phyloP scores from a whole-genome alignment of 2,797 vertebrate genomes.

The Lagorchestes hirsutus region DNA sequence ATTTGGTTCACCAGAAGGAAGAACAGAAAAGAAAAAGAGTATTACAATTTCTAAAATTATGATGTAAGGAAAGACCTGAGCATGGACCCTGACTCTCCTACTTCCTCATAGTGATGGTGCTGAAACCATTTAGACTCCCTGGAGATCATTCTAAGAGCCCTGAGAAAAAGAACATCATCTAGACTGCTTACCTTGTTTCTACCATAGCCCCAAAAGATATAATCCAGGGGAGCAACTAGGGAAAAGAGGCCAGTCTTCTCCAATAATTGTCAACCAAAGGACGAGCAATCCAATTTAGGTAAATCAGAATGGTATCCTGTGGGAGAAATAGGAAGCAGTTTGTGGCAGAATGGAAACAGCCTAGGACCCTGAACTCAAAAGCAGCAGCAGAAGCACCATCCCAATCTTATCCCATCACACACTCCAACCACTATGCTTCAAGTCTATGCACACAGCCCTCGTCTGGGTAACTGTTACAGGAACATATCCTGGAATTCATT shows the following conservation, averaged over 20 bases:
- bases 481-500: not conserved
- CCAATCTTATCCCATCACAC: too few relatives aligned
- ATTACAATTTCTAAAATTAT: not conserved
- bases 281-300: not conserved
- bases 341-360: not conserved
- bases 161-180: not conserved
- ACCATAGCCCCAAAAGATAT: not conserved
- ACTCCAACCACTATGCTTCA: not conserved
- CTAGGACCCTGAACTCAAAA: not conserved
- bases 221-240: not conserved
- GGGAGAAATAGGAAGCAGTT: not conserved
- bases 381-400: not conserved
- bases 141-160: not conserved
- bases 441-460: not conserved
- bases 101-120: not conserved
- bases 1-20: not conserved
- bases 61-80: not conserved
- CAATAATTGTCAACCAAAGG: not conserved
- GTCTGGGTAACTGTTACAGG: accelerated
- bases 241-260: not conserved
- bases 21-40: not conserved
- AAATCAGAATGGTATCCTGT: not conserved
- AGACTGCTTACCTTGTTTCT: not conserved
- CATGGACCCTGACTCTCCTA: not conserved
- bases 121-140: not conserved